phyloP scores from a whole-genome alignment of 1,140 invertebrate species.

The Coboldia fuscipes region DNA sequence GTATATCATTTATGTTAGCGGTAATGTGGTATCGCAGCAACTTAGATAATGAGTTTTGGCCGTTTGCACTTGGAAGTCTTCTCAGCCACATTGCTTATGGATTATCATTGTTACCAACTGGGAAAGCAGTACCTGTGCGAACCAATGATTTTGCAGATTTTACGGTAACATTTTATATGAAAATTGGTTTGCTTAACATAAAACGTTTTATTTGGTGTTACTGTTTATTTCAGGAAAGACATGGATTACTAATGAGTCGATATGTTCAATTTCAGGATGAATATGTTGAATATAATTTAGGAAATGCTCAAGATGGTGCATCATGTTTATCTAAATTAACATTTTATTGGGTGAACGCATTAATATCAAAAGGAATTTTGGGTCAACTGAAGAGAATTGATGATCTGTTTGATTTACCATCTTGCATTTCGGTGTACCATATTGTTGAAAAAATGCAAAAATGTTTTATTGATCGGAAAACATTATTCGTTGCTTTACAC shows the following conservation, averaged over 20 bases:
- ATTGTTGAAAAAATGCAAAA: conserved; percentile 13
- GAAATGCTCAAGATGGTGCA: conserved; percentile 57
- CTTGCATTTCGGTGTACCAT: conserved; percentile 11
- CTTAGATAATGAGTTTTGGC: conserved; percentile 20
- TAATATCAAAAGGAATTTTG: conserved; percentile 62
- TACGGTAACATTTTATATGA: too few species aligned
- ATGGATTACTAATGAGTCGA: conserved; percentile 26
- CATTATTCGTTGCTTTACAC: conserved; percentile 53
- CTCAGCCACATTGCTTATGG: conserved; percentile 33
- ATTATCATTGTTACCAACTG: conserved; percentile 35
- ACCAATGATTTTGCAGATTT: not conserved
- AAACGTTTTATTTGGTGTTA: too few species aligned
- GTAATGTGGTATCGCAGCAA: conserved; percentile 29
- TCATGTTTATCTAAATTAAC: conserved; percentile 48
- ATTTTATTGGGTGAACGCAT: conserved; percentile 72
- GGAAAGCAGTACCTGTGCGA: conserved; percentile 8
- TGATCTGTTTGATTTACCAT: conserved; percentile 72
- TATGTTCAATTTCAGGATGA: conserved; percentile 21
- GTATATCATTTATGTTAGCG: conserved; percentile 34
- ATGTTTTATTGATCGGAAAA: conserved; percentile 13
- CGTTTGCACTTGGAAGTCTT: conserved; percentile 24
- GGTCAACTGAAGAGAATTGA: conserved; percentile 48
- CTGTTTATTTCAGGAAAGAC: conserved; percentile 31
- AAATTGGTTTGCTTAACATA: too few species aligned
- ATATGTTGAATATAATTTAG: conserved; percentile 36